These are phyloP conservation scores for Eurytoma californica DNA, from an alignment of 2,888 invertebrate species.

Conservation along the genomic window DNA sequence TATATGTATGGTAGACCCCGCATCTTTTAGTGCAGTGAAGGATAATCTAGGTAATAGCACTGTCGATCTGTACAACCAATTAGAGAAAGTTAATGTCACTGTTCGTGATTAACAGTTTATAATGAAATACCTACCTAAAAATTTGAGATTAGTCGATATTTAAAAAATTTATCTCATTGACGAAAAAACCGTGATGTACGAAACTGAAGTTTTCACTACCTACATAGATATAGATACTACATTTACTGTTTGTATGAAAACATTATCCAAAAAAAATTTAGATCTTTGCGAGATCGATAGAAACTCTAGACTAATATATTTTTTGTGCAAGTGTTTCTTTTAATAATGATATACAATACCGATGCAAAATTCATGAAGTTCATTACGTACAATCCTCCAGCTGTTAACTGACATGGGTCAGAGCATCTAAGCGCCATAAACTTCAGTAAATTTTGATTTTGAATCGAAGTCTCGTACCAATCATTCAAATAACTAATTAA, in stretches of 20 bases:
- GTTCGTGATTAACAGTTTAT: not conserved
- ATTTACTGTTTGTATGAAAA: not conserved
- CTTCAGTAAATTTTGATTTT: too few relatives aligned
- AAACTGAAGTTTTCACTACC: not conserved
- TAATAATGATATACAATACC: too few relatives aligned
- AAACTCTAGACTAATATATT: too few relatives aligned
- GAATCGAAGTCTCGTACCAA: too few relatives aligned
- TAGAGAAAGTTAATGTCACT: not conserved
- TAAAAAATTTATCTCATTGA: not conserved
- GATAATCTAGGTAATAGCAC: not conserved
- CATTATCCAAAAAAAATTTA: not conserved
- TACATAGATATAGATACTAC: not conserved
- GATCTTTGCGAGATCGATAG: too few relatives aligned
- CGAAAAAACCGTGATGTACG: constrained; percentile 1
- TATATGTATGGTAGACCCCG: too few relatives aligned
- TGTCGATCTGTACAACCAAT: not conserved
- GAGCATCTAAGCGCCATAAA: too few relatives aligned
- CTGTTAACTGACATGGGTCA: too few relatives aligned
- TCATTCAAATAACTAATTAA: too few relatives aligned
- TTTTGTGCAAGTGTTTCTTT: too few relatives aligned
- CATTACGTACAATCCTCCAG: too few relatives aligned
- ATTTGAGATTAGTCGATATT: not conserved
- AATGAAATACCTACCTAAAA: not conserved
- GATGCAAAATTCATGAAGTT: too few relatives aligned
- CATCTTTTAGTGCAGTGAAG: not conserved